Percentiles rank a stretch among this genome's conserved stretches.
phyloP scores from a whole-genome alignment of 2,797 vertebrate species.

The Stomatorhinus walkeri region DNA sequence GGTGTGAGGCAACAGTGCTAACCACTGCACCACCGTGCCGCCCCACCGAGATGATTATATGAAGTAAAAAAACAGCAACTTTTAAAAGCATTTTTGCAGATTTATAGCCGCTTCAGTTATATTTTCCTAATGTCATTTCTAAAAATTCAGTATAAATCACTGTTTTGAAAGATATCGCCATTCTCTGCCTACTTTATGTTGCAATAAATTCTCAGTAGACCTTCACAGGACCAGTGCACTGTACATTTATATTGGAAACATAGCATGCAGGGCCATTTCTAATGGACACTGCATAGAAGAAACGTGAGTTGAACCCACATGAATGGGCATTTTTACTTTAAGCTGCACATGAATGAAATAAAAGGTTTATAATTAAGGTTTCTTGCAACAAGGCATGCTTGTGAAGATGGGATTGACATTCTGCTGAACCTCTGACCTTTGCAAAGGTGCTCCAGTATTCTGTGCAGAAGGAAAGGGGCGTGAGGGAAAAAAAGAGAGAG shows the following conservation, averaged over 20 bases:
- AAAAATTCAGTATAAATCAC: background rate
- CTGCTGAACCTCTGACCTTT: constrained; percentile 74
- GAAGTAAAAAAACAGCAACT: background rate
- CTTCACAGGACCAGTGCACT: background rate
- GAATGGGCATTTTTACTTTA: constrained; percentile 48
- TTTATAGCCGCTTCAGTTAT: background rate
- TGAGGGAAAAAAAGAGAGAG: constrained; percentile 36
- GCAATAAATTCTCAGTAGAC: background rate
- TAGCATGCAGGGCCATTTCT: background rate
- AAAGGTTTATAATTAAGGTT: constrained; percentile 69
- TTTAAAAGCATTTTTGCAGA: background rate
- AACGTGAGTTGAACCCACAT: background rate
- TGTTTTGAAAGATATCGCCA: background rate
- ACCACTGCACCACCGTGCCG: too few relatives aligned
- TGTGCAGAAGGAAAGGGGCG: constrained; percentile 56
- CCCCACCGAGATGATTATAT: background rate
- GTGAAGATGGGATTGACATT: constrained; percentile 63
- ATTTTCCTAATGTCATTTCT: background rate
- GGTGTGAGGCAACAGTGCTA: too few relatives aligned
- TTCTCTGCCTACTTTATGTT: background rate
- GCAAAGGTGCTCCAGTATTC: constrained; percentile 76
- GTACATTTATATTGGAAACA: background rate
- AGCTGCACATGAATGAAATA: constrained; percentile 53
- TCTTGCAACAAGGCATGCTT: constrained; percentile 61
- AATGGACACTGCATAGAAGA: background rate